Base-by-base conservation (phyloP, 2,797 vertebrate species). In the Myotis findleyi region DNA sequence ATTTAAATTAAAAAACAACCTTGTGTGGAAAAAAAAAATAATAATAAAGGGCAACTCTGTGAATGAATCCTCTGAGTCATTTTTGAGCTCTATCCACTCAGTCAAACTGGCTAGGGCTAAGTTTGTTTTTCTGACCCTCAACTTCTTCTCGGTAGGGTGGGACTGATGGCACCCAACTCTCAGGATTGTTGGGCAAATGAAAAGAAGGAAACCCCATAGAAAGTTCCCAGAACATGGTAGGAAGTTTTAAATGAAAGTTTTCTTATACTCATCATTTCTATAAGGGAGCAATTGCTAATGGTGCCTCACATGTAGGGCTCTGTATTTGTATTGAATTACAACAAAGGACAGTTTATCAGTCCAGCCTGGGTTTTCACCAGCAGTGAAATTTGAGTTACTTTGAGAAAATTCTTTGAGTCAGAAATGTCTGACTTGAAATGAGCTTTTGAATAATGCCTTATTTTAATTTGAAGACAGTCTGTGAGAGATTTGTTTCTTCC, bases 381-480 rank as follows among this genome's bases (percentile, higher is more conserved):
- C 20, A 90, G 27, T 59, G 44, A 49, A 86, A 91, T 92, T 18
- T 64, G 55, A 77, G 36, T 77, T 72, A 73, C 55, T 93, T 83
- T 80, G n/a, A 38, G 53, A 69, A 79, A 97, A 82, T 82, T 17
- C 82, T 83, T 62, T 53, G 75, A 84, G 90, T 84, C 55, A 17
- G 41, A 77, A 64, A 87, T 84, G 49, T 85, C 55, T 94, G 66
- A 44, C 27, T 90, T 93, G 18, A 47, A 95, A 92, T 69, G 49
- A 87, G 57, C 16, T 87, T 89, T 95, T 82, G 79, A 95, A 88
- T 86, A 89, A 95, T 92, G 72, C 49, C 64, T 85, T 73, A 49
- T 83, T 96, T 96, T 89, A 89, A 94, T 89, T 44, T 87, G 82
- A 68, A 75, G 62, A 75, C 21, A 27, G 27, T 16, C 81, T 95